phyloP scores from a whole-genome alignment of 1,140 invertebrate species.

The Leptonema lineaticorne region DNA sequence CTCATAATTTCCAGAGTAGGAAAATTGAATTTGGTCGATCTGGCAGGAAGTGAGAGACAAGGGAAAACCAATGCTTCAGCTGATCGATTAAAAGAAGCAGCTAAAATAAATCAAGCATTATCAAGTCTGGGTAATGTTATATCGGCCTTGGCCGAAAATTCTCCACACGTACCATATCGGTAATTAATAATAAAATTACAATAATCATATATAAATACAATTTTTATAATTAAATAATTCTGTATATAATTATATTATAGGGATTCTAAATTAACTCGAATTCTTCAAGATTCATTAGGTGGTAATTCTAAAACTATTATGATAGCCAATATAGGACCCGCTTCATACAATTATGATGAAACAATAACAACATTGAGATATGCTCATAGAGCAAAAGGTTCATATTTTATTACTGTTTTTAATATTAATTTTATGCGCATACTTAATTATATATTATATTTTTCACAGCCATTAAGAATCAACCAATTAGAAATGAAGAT shows the following conservation, averaged over 20 bases:
- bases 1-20: constrained; percentile 58
- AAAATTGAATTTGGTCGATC: constrained; percentile 74
- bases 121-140: constrained; percentile 94
- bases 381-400: constrained; percentile 88
- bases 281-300: constrained; percentile 91
- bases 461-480: constrained; percentile 81
- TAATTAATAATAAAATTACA: constrained; percentile 5
- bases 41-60: constrained; percentile 87
- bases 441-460: neutral
- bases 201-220: neutral
- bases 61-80: constrained; percentile 87
- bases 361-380: constrained; percentile 90
- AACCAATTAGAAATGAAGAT: constrained; percentile 94
- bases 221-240: neutral
- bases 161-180: constrained; percentile 83
- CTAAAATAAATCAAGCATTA: constrained; percentile 92
- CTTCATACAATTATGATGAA: constrained; percentile 94
- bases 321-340: constrained; percentile 96
- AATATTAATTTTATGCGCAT: neutral
- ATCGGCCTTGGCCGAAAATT: constrained; percentile 87
- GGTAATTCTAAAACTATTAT: constrained; percentile 97
- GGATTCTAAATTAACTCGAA: constrained; percentile 90
- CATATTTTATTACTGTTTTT: neutral
- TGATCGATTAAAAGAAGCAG: constrained; percentile 90
- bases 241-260: constrained; percentile 48